These are phyloP conservation scores for Lacerta agilis DNA, from an alignment of 2,797 vertebrate genomes.

Conservation along the genomic window DNA sequence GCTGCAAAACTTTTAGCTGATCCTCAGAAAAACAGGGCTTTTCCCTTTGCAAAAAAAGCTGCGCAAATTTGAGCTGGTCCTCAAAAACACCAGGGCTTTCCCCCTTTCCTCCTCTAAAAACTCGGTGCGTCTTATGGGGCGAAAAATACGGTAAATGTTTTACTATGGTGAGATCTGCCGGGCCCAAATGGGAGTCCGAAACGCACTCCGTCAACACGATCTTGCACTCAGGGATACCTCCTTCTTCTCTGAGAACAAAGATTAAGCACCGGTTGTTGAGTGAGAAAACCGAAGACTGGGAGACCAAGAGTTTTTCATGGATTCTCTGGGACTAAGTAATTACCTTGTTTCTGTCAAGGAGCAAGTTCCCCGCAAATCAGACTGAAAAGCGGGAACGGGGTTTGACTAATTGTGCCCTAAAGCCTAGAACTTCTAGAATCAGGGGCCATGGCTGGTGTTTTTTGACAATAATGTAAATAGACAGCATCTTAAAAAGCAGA, in stretches of 20 bases:
- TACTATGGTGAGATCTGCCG: not conserved
- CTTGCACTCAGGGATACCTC: not conserved
- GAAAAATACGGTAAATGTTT: not conserved
- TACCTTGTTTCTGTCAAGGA: not conserved
- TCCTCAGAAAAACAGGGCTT: too few species aligned
- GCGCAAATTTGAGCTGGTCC: too few species aligned
- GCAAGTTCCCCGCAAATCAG: not conserved
- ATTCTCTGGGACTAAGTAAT: not conserved
- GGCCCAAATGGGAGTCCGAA: not conserved
- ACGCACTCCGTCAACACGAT: not conserved
- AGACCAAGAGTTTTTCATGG: not conserved
- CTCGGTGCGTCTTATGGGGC: too few species aligned
- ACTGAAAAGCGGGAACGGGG: not conserved
- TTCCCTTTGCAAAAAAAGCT: too few species aligned
- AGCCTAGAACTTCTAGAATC: not conserved
- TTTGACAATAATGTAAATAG: not conserved
- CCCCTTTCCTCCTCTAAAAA: too few species aligned
- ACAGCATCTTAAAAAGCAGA: too few species aligned
- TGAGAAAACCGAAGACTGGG: not conserved
- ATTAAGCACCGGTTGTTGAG: not conserved
- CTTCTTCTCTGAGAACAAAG: not conserved
- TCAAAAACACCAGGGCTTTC: too few species aligned
- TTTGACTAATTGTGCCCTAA: not conserved
- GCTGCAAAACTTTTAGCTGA: too few species aligned
- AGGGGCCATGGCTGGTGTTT: not conserved